Percentiles rank a stretch among this genome's conserved stretches.
Evolutionary conservation across 2,113 vertebrate species (phyloP).

Genomic region (Panthera leo): DNA sequence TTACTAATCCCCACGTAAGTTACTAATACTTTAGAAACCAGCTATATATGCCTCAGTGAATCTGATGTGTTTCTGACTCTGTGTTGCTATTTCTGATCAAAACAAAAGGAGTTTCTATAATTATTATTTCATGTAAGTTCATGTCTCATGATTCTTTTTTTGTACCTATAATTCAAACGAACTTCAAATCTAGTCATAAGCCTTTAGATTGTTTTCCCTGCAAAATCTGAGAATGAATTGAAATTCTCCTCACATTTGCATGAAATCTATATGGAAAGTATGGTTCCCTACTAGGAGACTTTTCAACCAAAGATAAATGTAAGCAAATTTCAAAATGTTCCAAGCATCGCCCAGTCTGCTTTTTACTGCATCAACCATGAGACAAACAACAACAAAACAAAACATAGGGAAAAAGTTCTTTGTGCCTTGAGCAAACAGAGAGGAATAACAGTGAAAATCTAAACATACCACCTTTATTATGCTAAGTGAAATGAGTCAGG

Average conservation of each 20-base stretch:
- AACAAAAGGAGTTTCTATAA: slow-evolving; percentile 22
- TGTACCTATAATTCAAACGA: slow-evolving; percentile 16
- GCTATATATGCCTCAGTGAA: not conserved
- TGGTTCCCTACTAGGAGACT: not conserved
- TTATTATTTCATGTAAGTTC: not conserved
- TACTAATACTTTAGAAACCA: not conserved
- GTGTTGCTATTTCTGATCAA: not conserved
- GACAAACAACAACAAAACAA: not conserved
- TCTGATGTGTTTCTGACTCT: not conserved
- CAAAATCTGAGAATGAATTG: slow-evolving; percentile 17
- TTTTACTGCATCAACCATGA: slow-evolving; percentile 25
- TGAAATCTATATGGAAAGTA: not conserved
- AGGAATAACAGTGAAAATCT: slow-evolving; percentile 34
- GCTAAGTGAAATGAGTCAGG: not conserved
- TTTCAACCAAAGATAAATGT: slow-evolving; percentile 20
- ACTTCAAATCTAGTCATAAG: slow-evolving; percentile 17
- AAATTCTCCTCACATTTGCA: not conserved
- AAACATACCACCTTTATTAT: slow-evolving; percentile 1
- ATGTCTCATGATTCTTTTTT: not conserved
- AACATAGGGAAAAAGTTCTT: not conserved
- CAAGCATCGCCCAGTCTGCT: not conserved
- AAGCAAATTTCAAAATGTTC: slow-evolving; percentile 38
- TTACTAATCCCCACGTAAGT: not conserved
- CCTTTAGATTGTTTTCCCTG: not conserved
- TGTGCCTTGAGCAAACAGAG: slow-evolving; percentile 33